Percentiles rank a stretch among this genome's conserved stretches.
Conservation (phyloP, 2,797 vertebrate genomes). For the Sebastes nivosus region DNA sequence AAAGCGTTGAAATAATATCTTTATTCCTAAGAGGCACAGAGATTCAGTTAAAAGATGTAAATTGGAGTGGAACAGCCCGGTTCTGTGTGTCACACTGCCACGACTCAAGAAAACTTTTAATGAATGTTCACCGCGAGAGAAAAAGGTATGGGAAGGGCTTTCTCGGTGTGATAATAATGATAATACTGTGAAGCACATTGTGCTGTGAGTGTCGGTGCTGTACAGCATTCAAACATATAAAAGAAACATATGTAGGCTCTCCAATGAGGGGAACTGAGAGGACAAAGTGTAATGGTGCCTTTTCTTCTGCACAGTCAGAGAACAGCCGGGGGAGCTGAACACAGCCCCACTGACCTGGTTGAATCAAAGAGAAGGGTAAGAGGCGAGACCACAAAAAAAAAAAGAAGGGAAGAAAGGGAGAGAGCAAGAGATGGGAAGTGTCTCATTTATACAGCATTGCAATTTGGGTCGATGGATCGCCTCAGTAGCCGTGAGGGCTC, state of each 20-base stretch:
- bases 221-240: conserved; percentile 25
- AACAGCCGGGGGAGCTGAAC: conserved; percentile 53
- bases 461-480: conserved; percentile 62
- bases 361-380: conserved; percentile 54
- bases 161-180: conserved; percentile 23
- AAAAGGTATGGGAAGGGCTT: conserved; percentile 19
- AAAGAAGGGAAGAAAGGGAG: conserved; percentile 12
- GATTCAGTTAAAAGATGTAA: conserved; percentile 32
- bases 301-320: conserved; percentile 49
- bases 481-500: conserved; percentile 48
- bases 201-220: conserved; percentile 13
- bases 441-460: conserved; percentile 50
- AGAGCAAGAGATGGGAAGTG: conserved; percentile 39
- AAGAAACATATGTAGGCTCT: conserved; percentile 14
- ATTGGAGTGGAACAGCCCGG: conserved; percentile 36
- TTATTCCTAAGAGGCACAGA: conserved; percentile 12
- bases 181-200: conserved; percentile 29
- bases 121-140: conserved; percentile 51
- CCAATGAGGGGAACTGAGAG: conserved; percentile 20
- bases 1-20: conserved; percentile 10
- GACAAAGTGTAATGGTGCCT: conserved; percentile 39
- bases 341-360: conserved; percentile 58
- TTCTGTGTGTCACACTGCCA: conserved; percentile 31
- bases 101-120: conserved; percentile 60
- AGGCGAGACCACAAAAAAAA: conserved; percentile 20